A percentile compares a stretch with the other conserved stretches of the same genome.
Evolutionary conservation across 2,888 invertebrate genomes (phyloP).

Genomic region (Nemotelus nigrinus): DNA sequence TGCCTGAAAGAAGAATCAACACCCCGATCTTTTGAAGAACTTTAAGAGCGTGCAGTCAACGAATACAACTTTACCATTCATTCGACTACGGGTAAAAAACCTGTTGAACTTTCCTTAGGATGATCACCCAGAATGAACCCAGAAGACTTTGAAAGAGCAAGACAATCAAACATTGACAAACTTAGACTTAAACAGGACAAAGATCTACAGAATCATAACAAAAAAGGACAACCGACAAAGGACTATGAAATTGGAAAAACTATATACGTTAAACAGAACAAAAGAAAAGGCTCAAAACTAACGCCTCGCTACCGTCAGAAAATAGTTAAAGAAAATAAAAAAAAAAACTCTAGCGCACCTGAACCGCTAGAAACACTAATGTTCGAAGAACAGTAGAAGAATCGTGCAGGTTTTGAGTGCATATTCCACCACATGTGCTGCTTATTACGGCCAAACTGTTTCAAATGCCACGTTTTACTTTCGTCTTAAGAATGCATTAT

Average conservation of each 20-base stretch:
- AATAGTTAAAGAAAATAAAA: constrained; percentile 31
- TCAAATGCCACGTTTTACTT: too few relatives aligned
- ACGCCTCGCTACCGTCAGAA: constrained; percentile 24
- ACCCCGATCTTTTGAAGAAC: constrained; percentile 5
- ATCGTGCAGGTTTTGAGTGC: too few relatives aligned
- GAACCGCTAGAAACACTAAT: too few relatives aligned
- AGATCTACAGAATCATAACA: constrained; percentile 45
- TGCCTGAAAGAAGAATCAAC: constrained; percentile 3
- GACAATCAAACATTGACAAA: constrained; percentile 27
- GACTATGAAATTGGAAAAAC: constrained; percentile 15
- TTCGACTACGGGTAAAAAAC: constrained; percentile 46
- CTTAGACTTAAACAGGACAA: constrained; percentile 43
- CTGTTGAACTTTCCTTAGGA: constrained; percentile 43
- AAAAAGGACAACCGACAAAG: constrained; percentile 45
- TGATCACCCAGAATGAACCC: constrained; percentile 33
- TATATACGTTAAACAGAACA: constrained; percentile 46
- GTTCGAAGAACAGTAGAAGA: too few relatives aligned
- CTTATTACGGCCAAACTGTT: too few relatives aligned
- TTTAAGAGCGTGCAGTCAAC: not conserved
- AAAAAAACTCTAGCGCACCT: too few relatives aligned
- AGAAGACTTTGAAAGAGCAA: constrained; percentile 25
- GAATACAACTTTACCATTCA: constrained; percentile 47
- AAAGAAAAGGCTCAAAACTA: constrained; percentile 46
- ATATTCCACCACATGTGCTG: too few relatives aligned
- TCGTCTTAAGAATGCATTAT: too few relatives aligned